Evolutionary conservation across 2,113 vertebrate species (phyloP).

Genomic region (Aviceda subcristata): DNA sequence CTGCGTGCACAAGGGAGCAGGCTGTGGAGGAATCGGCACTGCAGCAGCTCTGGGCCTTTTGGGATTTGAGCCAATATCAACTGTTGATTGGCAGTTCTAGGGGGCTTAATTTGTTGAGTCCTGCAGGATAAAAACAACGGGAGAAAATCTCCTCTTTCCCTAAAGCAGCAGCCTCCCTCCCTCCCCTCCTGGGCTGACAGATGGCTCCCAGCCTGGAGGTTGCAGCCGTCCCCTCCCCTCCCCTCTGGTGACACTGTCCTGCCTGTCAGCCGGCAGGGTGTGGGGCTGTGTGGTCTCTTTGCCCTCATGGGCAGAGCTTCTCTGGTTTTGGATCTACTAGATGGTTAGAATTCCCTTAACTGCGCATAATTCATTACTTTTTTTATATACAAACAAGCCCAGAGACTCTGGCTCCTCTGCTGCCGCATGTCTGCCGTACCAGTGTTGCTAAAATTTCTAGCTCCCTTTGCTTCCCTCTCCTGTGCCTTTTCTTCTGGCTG

Average conservation of each 20-base stretch:
- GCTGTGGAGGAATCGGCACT: background rate
- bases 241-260: background rate
- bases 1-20: background rate
- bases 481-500: background rate
- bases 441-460: background rate
- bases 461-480: background rate
- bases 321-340: background rate
- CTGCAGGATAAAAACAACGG: slow-evolving; percentile 1
- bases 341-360: background rate
- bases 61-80: slow-evolving; percentile 16
- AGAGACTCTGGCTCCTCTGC: background rate
- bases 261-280: background rate
- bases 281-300: background rate
- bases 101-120: slow-evolving; percentile 32
- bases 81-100: slow-evolving; percentile 39
- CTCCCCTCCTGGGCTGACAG: background rate
- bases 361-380: background rate
- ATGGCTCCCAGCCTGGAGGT: slow-evolving; percentile 21
- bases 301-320: background rate
- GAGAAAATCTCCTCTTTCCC: slow-evolving; percentile 14
- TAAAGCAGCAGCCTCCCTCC: background rate
- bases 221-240: background rate
- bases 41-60: background rate
- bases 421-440: accelerated
- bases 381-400: background rate